phyloP scores from a whole-genome alignment of 2,888 invertebrate species.

The Mactromeris polynyma region DNA sequence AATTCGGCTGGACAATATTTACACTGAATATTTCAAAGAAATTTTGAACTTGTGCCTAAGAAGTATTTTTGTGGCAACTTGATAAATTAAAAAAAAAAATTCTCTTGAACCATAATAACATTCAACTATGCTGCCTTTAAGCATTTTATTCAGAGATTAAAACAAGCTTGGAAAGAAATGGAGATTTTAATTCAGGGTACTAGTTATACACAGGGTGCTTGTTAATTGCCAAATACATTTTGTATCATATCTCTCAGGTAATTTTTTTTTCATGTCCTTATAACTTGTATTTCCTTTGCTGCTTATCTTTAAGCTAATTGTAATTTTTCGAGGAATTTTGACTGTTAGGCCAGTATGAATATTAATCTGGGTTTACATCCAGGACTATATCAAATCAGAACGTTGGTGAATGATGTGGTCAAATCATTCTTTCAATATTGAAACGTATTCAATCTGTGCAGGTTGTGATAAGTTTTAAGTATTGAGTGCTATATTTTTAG shows the following conservation, averaged over 20 bases:
- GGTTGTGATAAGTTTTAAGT: no score
- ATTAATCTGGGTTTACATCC: not conserved
- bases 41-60: no score
- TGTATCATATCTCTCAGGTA: slow-evolving; percentile 11
- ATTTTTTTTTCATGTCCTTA: not conserved
- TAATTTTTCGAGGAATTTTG: not conserved
- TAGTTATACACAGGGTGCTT: not conserved
- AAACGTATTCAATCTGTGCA: not conserved
- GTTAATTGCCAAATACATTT: not conserved
- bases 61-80: no score
- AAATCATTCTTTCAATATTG: not conserved
- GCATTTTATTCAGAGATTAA: not conserved
- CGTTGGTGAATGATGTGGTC: not conserved
- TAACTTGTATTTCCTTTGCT: not conserved
- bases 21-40: no score
- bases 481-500: no score
- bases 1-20: no score
- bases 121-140: not conserved
- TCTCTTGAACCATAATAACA: no score
- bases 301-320: not conserved
- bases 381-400: not conserved
- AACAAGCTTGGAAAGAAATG: not conserved
- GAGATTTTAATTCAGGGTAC: not conserved
- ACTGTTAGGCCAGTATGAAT: slow-evolving; percentile 3
- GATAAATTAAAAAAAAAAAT: no score